phyloP scores from a whole-genome alignment of 1,140 invertebrate genomes.

The Pseudomyrmex dendroicus region DNA sequence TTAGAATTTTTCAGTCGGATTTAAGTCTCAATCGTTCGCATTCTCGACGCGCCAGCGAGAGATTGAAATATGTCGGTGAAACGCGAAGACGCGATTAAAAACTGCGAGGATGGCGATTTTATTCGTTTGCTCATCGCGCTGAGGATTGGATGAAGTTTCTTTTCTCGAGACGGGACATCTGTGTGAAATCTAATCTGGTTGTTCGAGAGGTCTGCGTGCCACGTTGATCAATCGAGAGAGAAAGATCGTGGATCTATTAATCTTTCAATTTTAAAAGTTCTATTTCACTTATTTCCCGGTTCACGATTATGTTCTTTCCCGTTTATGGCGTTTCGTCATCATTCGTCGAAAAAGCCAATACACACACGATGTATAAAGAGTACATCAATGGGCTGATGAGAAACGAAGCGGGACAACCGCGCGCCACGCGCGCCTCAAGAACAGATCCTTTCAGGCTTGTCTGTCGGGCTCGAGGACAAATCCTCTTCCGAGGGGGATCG shows the following conservation, averaged over 20 bases:
- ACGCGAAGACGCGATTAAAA: slow-evolving; percentile 4
- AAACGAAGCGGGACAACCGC: slow-evolving; percentile 11
- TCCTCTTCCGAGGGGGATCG: slow-evolving; percentile 34
- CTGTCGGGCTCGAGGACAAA: slow-evolving; percentile 19
- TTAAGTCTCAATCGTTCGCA: slow-evolving; percentile 42
- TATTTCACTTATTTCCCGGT: not conserved
- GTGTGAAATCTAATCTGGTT: not conserved
- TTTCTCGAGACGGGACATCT: not conserved
- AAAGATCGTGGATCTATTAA: slow-evolving; percentile 1
- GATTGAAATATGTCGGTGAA: slow-evolving; percentile 12
- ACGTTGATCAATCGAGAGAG: too few relatives aligned
- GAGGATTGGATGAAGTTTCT: not conserved
- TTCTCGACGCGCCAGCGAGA: slow-evolving; percentile 8
- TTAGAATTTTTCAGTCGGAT: slow-evolving; percentile 52
- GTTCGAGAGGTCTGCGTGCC: not conserved
- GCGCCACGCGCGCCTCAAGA: slow-evolving; percentile 6
- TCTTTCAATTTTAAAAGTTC: slow-evolving; percentile 25
- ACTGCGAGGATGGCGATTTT: not conserved
- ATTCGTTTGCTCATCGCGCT: slow-evolving; percentile 6
- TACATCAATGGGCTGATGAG: not conserved
- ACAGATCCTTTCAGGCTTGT: slow-evolving; percentile 23
- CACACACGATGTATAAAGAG: too few relatives aligned
- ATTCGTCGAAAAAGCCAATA: not conserved
- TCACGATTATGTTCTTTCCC: not conserved
- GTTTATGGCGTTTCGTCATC: slow-evolving; percentile 7